Evolutionary conservation across 2,113 vertebrate genomes (phyloP).

Genomic region (Archocentrus centrarchus): DNA sequence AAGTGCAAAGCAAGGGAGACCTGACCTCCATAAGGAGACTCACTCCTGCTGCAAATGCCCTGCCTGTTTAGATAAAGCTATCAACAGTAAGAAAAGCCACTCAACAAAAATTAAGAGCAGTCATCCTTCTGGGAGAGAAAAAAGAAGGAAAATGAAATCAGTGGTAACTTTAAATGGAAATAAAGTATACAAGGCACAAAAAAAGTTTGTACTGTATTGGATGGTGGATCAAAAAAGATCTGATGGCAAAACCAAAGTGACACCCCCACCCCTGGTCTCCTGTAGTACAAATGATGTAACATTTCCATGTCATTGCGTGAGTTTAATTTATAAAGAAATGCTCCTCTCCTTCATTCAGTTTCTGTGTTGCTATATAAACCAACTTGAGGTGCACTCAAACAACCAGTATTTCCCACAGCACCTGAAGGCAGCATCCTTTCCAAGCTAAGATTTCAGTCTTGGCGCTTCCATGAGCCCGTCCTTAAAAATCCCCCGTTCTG

Average conservation of each 20-base stretch:
- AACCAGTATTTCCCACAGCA: neutral
- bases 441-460: conserved; percentile 69
- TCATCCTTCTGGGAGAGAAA: no score
- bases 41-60: no score
- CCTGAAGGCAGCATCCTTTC: conserved; percentile 44
- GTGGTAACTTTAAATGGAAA: neutral
- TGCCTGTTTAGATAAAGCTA: no score
- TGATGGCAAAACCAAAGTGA: neutral
- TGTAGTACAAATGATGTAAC: neutral
- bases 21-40: no score
- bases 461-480: conserved; percentile 42
- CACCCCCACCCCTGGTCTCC: neutral
- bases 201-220: neutral
- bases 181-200: neutral
- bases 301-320: neutral
- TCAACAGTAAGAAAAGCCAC: no score
- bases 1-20: no score
- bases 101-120: no score
- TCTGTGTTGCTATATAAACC: neutral
- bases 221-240: neutral
- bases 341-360: neutral
- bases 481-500: conserved; percentile 43
- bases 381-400: neutral
- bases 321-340: neutral
- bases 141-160: no score